phyloP scores from a whole-genome alignment of 2,797 vertebrate species.

The Kryptopterus vitreolus region DNA sequence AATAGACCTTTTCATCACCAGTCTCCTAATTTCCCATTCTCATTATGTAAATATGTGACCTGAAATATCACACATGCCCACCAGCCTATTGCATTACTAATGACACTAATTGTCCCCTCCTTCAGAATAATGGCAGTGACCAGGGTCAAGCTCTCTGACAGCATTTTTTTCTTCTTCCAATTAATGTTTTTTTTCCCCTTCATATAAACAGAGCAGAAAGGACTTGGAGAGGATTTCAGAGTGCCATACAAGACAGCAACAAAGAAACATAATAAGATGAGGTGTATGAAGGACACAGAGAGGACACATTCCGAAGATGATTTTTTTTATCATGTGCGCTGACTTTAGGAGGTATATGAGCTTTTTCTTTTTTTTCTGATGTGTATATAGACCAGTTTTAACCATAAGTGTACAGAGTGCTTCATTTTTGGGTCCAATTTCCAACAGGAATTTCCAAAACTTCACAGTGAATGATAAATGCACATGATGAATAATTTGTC shows the following conservation, averaged over 20 bases:
- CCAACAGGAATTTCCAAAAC: neutral
- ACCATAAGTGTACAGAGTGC: neutral
- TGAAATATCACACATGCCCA: slow-evolving; percentile 70
- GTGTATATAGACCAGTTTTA: neutral
- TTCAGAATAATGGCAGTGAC: slow-evolving; percentile 74
- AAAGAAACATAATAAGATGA: slow-evolving; percentile 49
- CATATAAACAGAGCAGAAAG: slow-evolving; percentile 72
- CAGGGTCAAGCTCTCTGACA: slow-evolving; percentile 67
- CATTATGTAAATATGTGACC: slow-evolving; percentile 77
- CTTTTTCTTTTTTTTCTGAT: neutral
- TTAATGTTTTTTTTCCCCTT: slow-evolving; percentile 71
- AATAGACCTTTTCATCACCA: slow-evolving; percentile 44
- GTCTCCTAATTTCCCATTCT: slow-evolving; percentile 72
- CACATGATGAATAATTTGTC: neutral
- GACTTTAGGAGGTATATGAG: neutral
- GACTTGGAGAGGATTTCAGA: slow-evolving; percentile 66
- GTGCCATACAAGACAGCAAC: slow-evolving; percentile 60
- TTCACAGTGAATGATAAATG: slow-evolving; percentile 1
- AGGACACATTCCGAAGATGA: slow-evolving; percentile 20
- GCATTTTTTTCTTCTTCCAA: slow-evolving; percentile 68
- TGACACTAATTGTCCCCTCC: slow-evolving; percentile 75
- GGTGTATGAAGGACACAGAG: slow-evolving; percentile 40
- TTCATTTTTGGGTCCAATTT: neutral
- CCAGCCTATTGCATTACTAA: slow-evolving; percentile 70
- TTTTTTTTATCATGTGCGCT: neutral